A percentile compares a stretch with the other conserved stretches of the same genome.
These are phyloP conservation scores for Monochamus saltuarius DNA, from an alignment of 1,140 invertebrate species.

Conservation along the genomic window DNA sequence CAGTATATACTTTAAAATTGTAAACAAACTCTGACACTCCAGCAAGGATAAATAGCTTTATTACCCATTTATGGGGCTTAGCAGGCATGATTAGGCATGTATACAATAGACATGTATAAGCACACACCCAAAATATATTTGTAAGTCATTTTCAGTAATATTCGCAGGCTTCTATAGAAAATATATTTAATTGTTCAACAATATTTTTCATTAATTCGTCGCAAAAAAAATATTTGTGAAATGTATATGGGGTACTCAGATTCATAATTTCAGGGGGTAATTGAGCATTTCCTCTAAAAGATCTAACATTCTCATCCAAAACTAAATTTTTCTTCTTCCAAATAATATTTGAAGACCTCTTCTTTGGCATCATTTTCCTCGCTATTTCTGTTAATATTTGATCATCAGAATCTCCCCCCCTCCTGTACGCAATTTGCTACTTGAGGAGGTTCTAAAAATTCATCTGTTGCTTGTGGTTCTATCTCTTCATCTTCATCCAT, in stretches of 20 bases:
- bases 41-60: constrained; percentile 42
- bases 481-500: neutral
- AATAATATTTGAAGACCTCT: neutral
- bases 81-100: constrained; percentile 25
- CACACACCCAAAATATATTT: neutral
- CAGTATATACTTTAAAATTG: constrained; percentile 30
- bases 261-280: constrained; percentile 5
- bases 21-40: constrained; percentile 29
- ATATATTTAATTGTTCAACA: neutral
- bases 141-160: neutral
- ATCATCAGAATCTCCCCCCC: neutral
- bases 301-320: neutral
- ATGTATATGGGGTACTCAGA: neutral
- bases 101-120: constrained; percentile 7
- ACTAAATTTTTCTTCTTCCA: constrained; percentile 5
- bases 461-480: neutral
- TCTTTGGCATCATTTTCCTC: neutral
- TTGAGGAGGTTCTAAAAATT: neutral
- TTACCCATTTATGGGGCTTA: constrained; percentile 51
- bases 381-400: neutral
- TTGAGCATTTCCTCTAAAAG: neutral
- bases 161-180: neutral
- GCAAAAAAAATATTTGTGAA: constrained; percentile 2
- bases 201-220: neutral
- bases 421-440: neutral